phyloP scores from a whole-genome alignment of 1,140 invertebrate species.

The Drosophila kurseongensis region DNA sequence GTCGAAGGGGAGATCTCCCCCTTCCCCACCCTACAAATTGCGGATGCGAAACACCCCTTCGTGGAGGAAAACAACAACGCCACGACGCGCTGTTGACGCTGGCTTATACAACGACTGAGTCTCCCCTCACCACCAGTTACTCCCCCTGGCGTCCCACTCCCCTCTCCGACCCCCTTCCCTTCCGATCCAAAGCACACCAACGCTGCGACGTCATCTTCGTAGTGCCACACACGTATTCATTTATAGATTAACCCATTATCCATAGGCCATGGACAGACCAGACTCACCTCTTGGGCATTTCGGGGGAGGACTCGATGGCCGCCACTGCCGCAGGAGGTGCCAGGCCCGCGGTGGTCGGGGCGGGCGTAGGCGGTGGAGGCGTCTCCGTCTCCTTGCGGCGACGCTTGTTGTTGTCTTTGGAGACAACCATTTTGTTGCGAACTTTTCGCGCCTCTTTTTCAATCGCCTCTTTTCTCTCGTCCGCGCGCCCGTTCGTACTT shows the following conservation, averaged over 20 bases:
- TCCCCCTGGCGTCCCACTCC: slow-evolving; percentile 10
- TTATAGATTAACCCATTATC: slow-evolving; percentile 22
- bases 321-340: slow-evolving; percentile 32
- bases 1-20: slow-evolving; percentile 1
- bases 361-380: slow-evolving; percentile 61
- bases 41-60: slow-evolving; percentile 66
- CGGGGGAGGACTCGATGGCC: slow-evolving; percentile 82
- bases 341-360: slow-evolving; percentile 26
- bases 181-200: background rate
- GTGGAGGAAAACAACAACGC: slow-evolving; percentile 53
- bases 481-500: slow-evolving; percentile 25
- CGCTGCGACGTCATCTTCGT: slow-evolving; percentile 70
- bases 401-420: slow-evolving; percentile 81
- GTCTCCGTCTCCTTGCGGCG: slow-evolving; percentile 80
- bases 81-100: slow-evolving; percentile 68
- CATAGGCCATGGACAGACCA: background rate
- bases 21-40: slow-evolving; percentile 3
- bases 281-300: slow-evolving; percentile 84
- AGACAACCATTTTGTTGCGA: slow-evolving; percentile 84
- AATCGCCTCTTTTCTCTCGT: slow-evolving; percentile 13
- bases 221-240: slow-evolving; percentile 42
- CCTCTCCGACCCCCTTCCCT: slow-evolving; percentile 5
- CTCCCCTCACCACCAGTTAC: slow-evolving; percentile 9
- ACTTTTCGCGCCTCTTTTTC: slow-evolving; percentile 77
- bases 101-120: slow-evolving; percentile 38